phyloP scores from a whole-genome alignment of 37 sponge, comb jelly and placozoan species.

The Oopsacas minuta region DNA sequence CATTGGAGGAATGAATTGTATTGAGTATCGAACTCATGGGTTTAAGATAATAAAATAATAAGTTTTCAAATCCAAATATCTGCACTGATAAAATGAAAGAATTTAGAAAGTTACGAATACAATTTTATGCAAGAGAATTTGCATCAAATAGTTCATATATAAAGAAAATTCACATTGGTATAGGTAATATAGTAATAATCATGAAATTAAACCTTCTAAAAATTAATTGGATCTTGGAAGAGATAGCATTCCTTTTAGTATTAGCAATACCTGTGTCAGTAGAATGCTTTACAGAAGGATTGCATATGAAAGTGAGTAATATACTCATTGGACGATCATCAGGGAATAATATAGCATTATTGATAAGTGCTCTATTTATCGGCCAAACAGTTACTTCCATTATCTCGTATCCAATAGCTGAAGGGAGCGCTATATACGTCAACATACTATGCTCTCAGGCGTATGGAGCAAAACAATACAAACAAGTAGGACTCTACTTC shows the following conservation, averaged over 20 bases:
- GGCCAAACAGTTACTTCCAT: not conserved
- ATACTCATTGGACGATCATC: not conserved
- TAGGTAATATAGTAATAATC: too few species aligned
- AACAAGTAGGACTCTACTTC: not conserved
- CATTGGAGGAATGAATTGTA: too few species aligned
- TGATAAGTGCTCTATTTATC: not conserved
- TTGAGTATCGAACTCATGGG: too few species aligned
- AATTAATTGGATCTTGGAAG: not conserved
- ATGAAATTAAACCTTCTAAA: too few species aligned
- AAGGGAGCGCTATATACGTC: not conserved
- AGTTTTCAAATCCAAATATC: too few species aligned
- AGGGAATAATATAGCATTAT: not conserved
- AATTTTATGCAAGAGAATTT: too few species aligned
- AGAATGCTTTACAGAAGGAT: not conserved
- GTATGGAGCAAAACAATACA: not conserved
- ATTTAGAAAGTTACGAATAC: too few species aligned
- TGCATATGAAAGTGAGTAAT: not conserved
- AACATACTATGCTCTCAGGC: not conserved
- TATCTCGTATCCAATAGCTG: not conserved
- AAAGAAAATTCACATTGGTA: too few species aligned
- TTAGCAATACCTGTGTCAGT: not conserved
- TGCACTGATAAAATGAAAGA: too few species aligned
- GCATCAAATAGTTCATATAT: too few species aligned
- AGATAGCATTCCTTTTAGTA: not conserved
- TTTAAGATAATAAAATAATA: too few species aligned